These are phyloP conservation scores for Ennomos quercinarius DNA, from an alignment of 2,888 invertebrate species.

Conservation along the genomic window DNA sequence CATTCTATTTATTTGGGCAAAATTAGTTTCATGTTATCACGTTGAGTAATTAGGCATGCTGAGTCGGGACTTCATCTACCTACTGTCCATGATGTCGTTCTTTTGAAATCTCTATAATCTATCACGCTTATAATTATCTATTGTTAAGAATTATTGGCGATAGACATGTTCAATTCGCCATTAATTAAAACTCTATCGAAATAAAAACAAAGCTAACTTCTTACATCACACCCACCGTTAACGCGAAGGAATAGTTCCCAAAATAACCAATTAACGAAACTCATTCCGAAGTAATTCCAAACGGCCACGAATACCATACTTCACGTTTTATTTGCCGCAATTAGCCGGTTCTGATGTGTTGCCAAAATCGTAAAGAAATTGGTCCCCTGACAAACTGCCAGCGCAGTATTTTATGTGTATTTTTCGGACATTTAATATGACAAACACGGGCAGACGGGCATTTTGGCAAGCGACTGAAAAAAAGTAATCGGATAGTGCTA, in stretches of 20 bases:
- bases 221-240: not conserved
- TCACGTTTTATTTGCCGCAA: constrained; percentile 22
- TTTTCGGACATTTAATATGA: constrained; percentile 24
- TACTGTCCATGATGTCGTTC: too few relatives aligned
- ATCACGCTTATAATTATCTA: too few relatives aligned
- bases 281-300: constrained; percentile 20
- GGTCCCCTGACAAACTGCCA: constrained; percentile 18
- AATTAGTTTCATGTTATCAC: too few relatives aligned
- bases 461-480: constrained; percentile 30
- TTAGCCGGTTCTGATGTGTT: constrained; percentile 28
- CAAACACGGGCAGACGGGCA: constrained; percentile 15
- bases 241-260: constrained; percentile 3
- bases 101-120: too few relatives aligned
- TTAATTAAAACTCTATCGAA: not conserved
- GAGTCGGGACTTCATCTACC: too few relatives aligned
- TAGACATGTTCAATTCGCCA: too few relatives aligned
- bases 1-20: too few relatives aligned
- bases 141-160: too few relatives aligned
- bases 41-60: too few relatives aligned
- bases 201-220: too few relatives aligned
- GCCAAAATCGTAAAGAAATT: constrained; percentile 34
- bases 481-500: constrained; percentile 19
- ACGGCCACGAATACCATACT: constrained; percentile 23
- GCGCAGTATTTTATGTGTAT: constrained; percentile 16
- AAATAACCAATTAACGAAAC: constrained; percentile 22